Conservation (phyloP, 2,888 invertebrate genomes). For the Miltochrista miniata region DNA sequence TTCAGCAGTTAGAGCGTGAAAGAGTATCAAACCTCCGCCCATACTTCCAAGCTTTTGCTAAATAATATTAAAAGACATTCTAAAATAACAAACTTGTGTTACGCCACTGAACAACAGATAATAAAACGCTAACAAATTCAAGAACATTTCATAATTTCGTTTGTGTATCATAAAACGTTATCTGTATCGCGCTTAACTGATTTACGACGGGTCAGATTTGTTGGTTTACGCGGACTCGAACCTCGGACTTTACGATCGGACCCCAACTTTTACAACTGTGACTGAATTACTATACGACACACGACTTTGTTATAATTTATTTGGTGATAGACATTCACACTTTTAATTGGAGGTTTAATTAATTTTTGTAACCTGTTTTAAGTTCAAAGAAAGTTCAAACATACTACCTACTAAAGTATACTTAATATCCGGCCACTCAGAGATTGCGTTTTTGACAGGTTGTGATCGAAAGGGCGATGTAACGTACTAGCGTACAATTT, state of each 20-base stretch:
- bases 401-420: neutral
- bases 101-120: neutral
- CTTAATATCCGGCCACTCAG: neutral
- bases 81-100: too few relatives aligned
- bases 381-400: neutral
- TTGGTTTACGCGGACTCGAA: constrained; percentile 77
- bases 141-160: constrained; percentile 55
- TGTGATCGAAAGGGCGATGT: too few relatives aligned
- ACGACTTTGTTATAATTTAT: constrained; percentile 33
- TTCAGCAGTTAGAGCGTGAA: too few relatives aligned
- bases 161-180: constrained; percentile 71
- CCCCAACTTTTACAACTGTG: constrained; percentile 61
- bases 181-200: constrained; percentile 81
- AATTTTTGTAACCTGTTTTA: constrained; percentile 5
- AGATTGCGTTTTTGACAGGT: too few relatives aligned
- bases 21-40: too few relatives aligned
- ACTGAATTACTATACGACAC: constrained; percentile 32
- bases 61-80: too few relatives aligned
- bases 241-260: constrained; percentile 73
- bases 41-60: too few relatives aligned
- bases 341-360: constrained; percentile 45
- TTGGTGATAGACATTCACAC: constrained; percentile 45
- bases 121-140: constrained; percentile 11
- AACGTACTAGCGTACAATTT: too few relatives aligned
- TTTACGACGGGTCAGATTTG: constrained; percentile 82